These are phyloP conservation scores for Pachypanchax playfairii DNA, from an alignment of 2,113 vertebrate species.

Conservation along the genomic window DNA sequence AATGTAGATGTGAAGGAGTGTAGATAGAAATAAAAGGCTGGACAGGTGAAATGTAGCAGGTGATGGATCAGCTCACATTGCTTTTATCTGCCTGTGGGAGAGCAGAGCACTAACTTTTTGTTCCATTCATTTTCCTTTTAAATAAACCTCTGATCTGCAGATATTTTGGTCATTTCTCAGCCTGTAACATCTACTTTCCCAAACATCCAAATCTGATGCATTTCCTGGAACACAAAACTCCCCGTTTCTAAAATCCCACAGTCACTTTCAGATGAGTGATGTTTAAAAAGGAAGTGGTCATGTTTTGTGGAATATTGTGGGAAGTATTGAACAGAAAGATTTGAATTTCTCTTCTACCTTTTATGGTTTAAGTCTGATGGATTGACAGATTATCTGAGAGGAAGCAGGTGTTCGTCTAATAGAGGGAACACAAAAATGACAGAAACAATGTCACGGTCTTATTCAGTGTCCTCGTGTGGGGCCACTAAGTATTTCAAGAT, in stretches of 20 bases:
- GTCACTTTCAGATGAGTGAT: slow-evolving; percentile 53
- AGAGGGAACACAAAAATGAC: slow-evolving; percentile 12
- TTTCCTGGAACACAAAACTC: slow-evolving; percentile 32
- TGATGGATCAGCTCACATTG: slow-evolving; percentile 43
- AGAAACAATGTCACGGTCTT: neutral
- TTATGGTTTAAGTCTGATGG: slow-evolving; percentile 37
- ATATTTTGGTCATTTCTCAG: too few relatives aligned
- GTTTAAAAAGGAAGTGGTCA: slow-evolving; percentile 47
- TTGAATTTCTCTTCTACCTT: slow-evolving; percentile 52
- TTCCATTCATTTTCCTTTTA: slow-evolving; percentile 12
- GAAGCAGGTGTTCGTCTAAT: slow-evolving; percentile 49
- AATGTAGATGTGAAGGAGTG: neutral
- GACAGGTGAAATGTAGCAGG: slow-evolving; percentile 57
- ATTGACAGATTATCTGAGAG: slow-evolving; percentile 14
- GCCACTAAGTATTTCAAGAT: neutral
- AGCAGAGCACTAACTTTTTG: neutral
- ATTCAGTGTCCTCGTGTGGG: neutral
- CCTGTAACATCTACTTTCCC: neutral
- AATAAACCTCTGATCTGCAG: neutral
- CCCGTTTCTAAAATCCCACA: slow-evolving; percentile 22
- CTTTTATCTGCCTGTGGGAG: slow-evolving; percentile 33
- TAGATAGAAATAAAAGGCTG: slow-evolving; percentile 5
- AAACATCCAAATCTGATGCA: neutral
- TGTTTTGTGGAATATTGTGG: slow-evolving; percentile 44
- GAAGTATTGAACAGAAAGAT: slow-evolving; percentile 56